These are phyloP conservation scores for Drosophila bocqueti DNA, from an alignment of 1,140 invertebrate genomes.

Conservation along the genomic window DNA sequence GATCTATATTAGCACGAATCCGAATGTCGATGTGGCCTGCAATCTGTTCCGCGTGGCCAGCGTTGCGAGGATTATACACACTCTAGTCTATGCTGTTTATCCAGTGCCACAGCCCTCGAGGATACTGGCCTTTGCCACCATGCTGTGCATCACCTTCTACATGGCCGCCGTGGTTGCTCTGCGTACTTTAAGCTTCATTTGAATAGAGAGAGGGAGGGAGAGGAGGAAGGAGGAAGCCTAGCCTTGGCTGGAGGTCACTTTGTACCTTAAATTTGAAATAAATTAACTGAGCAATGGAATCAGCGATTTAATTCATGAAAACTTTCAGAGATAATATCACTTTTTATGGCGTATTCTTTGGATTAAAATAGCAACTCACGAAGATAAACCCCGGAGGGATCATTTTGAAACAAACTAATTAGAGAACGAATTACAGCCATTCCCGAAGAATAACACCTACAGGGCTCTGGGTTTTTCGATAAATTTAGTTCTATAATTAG, in stretches of 20 bases:
- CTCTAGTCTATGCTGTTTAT: slow-evolving; percentile 87
- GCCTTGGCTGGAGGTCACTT: not conserved
- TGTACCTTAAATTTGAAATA: slow-evolving; percentile 4
- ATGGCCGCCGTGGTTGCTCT: slow-evolving; percentile 85
- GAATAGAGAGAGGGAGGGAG: not conserved
- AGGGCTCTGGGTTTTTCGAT: slow-evolving; percentile 42
- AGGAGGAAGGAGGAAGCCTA: not conserved
- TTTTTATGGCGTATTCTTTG: not conserved
- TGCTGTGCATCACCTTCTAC: slow-evolving; percentile 86
- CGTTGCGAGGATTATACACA: slow-evolving; percentile 87
- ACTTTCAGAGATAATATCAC: not conserved
- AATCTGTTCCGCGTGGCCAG: slow-evolving; percentile 87
- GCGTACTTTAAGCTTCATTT: slow-evolving; percentile 66
- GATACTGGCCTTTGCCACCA: slow-evolving; percentile 86
- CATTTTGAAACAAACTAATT: not conserved
- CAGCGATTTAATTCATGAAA: not conserved
- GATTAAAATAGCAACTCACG: not conserved
- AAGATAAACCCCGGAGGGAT: not conserved
- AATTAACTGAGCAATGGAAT: not conserved
- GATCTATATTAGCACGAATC: slow-evolving; percentile 87
- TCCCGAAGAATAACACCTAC: slow-evolving; percentile 3
- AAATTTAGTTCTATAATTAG: slow-evolving; percentile 77
- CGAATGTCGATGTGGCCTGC: slow-evolving; percentile 85
- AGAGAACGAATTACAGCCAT: not conserved
- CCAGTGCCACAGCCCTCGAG: slow-evolving; percentile 87